Conservation (phyloP, 2,113 vertebrate species). For the Bubo bubo region DNA sequence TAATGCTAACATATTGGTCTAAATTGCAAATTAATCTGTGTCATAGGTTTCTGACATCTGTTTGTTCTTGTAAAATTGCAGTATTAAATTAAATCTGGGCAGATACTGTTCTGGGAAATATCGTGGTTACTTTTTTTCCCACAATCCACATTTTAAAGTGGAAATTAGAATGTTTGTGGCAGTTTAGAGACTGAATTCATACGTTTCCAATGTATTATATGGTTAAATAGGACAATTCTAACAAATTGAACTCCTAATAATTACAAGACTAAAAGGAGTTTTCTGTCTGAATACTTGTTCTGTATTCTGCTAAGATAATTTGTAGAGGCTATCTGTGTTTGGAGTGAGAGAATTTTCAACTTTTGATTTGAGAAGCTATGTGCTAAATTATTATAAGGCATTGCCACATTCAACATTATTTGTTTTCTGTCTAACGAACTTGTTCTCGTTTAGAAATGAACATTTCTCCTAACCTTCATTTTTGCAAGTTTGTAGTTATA, state of each 20-base stretch:
- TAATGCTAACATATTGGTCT: not conserved
- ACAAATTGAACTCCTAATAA: not conserved
- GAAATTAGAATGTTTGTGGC: not conserved
- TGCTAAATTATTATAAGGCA: not conserved
- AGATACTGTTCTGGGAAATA: constrained; percentile 47
- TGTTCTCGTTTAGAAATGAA: not conserved
- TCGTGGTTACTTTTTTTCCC: constrained; percentile 34
- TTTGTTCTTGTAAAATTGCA: constrained; percentile 62
- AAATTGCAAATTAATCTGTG: constrained; percentile 56
- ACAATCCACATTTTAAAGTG: not conserved
- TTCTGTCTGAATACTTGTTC: not conserved
- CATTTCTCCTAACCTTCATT: not conserved
- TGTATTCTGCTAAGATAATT: not conserved
- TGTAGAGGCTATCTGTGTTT: not conserved
- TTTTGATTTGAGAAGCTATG: not conserved
- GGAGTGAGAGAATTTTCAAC: not conserved
- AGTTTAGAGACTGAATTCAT: not conserved
- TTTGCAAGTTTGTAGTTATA: not conserved
- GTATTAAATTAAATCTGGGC: constrained; percentile 38
- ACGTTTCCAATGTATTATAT: not conserved
- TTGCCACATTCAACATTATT: not conserved
- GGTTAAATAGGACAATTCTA: not conserved
- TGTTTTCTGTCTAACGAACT: fast-evolving
- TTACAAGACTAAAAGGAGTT: not conserved
- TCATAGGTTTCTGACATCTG: constrained; percentile 46